Evolutionary conservation across 2,888 invertebrate genomes (phyloP).

Genomic region (Clivina fossor): DNA sequence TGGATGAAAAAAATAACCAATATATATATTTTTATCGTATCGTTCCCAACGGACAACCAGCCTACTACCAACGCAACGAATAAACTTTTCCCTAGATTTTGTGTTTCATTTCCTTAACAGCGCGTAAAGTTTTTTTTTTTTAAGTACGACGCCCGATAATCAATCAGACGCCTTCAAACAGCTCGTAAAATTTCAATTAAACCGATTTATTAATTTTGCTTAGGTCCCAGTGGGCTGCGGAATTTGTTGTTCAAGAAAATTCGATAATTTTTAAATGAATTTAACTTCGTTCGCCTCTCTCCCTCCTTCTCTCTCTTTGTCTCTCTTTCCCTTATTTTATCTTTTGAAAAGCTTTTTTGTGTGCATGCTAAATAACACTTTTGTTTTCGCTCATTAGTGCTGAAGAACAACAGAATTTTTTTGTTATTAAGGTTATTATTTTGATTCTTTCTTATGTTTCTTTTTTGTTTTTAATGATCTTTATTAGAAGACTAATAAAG

Average conservation of each 20-base stretch:
- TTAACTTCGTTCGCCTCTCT: not conserved
- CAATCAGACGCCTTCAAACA: constrained; percentile 31
- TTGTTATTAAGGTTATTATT: too few species aligned
- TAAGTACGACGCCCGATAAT: constrained; percentile 31
- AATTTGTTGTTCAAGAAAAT: constrained; percentile 13
- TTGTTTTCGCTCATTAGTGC: too few species aligned
- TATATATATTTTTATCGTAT: constrained; percentile 43
- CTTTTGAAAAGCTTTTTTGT: too few species aligned
- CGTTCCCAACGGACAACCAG: constrained; percentile 35
- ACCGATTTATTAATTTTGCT: constrained; percentile 32
- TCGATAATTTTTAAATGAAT: constrained; percentile 13
- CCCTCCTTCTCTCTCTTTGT: too few species aligned
- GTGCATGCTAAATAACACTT: too few species aligned
- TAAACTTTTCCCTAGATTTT: constrained; percentile 29
- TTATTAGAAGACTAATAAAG: too few species aligned
- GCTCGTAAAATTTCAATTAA: constrained; percentile 34
- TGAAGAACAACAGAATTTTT: too few species aligned
- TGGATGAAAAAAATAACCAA: constrained; percentile 40
- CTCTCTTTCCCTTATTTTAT: too few species aligned
- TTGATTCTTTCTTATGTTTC: too few species aligned
- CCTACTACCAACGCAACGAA: not conserved
- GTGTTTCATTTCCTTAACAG: constrained; percentile 29
- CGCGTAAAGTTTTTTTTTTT: constrained; percentile 30
- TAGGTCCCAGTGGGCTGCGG: constrained; percentile 23
- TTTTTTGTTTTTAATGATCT: too few species aligned